Conservation (phyloP, 2,113 vertebrate species). For the Gambusia affinis region DNA sequence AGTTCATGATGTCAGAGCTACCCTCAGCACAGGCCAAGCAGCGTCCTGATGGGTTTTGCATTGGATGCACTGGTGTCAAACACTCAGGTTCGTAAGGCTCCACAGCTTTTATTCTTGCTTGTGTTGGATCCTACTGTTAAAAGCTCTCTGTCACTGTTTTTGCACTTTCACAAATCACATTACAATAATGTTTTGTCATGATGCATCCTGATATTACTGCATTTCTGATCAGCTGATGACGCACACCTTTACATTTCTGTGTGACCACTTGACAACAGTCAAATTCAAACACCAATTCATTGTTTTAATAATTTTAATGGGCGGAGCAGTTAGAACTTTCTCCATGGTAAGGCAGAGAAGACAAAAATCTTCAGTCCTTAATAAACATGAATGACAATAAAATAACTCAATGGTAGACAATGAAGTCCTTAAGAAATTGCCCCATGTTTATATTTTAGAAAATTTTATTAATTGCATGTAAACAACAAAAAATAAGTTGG, state of each 20-base stretch:
- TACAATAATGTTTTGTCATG: conserved; percentile 10
- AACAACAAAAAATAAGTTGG: not conserved
- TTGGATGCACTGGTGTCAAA: not conserved
- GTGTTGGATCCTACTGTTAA: not conserved
- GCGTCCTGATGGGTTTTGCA: conserved; percentile 30
- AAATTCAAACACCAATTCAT: not conserved
- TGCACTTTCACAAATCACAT: conserved; percentile 7
- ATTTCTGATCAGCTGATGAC: too few species aligned
- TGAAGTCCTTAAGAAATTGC: not conserved
- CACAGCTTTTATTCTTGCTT: not conserved
- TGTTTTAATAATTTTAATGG: not conserved
- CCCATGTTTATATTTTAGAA: not conserved
- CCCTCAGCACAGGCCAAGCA: conserved; percentile 22
- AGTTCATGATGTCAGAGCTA: conserved; percentile 39
- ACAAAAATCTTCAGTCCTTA: not conserved
- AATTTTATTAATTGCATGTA: not conserved
- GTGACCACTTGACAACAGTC: too few species aligned
- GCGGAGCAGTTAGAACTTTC: not conserved
- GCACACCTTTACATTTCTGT: not conserved
- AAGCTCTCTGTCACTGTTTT: not conserved
- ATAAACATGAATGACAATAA: not conserved
- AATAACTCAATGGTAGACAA: too few species aligned
- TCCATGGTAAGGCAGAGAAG: not conserved
- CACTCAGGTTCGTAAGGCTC: conserved; percentile 10
- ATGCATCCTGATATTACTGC: not conserved